Evolutionary conservation across 2,113 vertebrate genomes (phyloP), one percentile per base, ranked within the genome.

Genomic region (Podarcis raffonei): DNA sequence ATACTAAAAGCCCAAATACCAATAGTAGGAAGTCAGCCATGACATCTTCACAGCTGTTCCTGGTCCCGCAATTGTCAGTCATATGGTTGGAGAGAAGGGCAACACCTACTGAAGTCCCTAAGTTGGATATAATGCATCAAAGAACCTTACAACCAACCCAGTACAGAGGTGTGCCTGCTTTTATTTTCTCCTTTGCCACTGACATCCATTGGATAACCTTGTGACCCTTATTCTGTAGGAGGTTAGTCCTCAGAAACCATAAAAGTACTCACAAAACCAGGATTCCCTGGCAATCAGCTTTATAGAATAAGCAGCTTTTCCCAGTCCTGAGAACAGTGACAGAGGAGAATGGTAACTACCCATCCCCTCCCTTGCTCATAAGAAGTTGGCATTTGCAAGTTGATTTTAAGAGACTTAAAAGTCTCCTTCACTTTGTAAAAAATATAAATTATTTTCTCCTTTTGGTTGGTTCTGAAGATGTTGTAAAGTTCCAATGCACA

Each of bases 281-380:
- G 83, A 90, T 90, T 93, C 89, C 57, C 85, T 90, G 87, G 80
- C 86, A 90, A 92, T 94, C 90, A 92, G 93, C 92, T 95, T 95
- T 94, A 42, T 87, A 79, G 42, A 87, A 88, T 94, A 93, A 95
- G 91, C 90, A 90, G 91, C 92, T 94, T 94, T 94, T 81, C 90
- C 53, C 85, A 81, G 74, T 89, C 86, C 91, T 84, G 89, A 84
- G 87, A 93, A 89, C 80, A 66, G 88, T 83, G 87, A 88, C 88
- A 86, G 81, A 90, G 81, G 79, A 95, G 90, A 86, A 95, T 82
- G 85, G 89, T 89, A 93, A 93, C 88, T 86, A 84, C 83, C 79
- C 92, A 16, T 92, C 81, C 62, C 89, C 86, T 83, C 92, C 35
- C 37, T 71, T 30, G 35, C 66, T 69, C 87, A 25, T 83, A 87